phyloP scores from a whole-genome alignment of 2,888 invertebrate genomes.

The Cyclophora punctaria region DNA sequence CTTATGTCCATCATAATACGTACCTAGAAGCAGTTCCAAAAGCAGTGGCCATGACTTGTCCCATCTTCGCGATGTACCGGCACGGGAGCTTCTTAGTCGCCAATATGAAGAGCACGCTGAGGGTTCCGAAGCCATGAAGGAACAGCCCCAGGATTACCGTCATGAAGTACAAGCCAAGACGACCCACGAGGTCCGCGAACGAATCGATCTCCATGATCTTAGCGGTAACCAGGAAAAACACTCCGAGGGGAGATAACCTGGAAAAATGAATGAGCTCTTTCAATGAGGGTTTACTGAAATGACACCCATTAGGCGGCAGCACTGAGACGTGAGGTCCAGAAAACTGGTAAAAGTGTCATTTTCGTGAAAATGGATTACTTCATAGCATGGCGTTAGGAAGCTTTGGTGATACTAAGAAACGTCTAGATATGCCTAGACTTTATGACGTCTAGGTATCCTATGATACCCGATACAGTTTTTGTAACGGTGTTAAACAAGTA shows the following conservation, averaged over 20 bases:
- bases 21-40: constrained; percentile 95
- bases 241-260: constrained; percentile 93
- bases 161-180: constrained; percentile 93
- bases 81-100: constrained; percentile 89
- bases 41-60: constrained; percentile 94
- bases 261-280: constrained; percentile 12
- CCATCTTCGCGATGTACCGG: constrained; percentile 85
- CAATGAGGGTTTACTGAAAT: too few relatives aligned
- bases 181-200: constrained; percentile 86
- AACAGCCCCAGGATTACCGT: constrained; percentile 94
- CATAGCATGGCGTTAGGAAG: too few relatives aligned
- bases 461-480: too few relatives aligned
- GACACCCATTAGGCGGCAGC: too few relatives aligned
- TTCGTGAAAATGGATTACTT: too few relatives aligned
- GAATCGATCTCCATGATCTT: constrained; percentile 94
- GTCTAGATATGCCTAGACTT: too few relatives aligned
- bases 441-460: too few relatives aligned
- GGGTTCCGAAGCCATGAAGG: constrained; percentile 92
- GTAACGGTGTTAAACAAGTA: too few relatives aligned
- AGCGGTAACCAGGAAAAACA: constrained; percentile 90
- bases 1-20: constrained; percentile 2
- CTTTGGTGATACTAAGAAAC: too few relatives aligned
- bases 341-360: too few relatives aligned
- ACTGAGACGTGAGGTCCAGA: too few relatives aligned
- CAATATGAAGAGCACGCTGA: constrained; percentile 90